Evolutionary conservation across 2,797 vertebrate genomes (phyloP), one percentile per base, ranked within the genome.

Genomic region (Pelobates cultripes): DNA sequence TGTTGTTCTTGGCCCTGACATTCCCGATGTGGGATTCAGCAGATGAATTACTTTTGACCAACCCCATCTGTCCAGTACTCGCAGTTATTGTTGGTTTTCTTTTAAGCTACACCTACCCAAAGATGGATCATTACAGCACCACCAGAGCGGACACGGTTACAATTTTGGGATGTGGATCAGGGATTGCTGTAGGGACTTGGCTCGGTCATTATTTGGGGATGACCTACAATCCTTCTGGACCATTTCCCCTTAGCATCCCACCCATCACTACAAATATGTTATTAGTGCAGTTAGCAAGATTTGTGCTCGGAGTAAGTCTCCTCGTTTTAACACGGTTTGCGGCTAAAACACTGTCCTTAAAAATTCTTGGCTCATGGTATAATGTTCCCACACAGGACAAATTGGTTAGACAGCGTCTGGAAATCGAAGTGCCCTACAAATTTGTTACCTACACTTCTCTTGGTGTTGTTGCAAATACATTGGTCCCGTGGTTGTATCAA

Each of bases 381-480:
- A 80, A 84, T 4, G 93, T 96, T 61, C 87, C 91, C 12, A 12
- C 85, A 0, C 28, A 63, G 0, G 93, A 97, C 78, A 15, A 44
- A 69, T 77, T 87, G 1, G 96, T 96, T 72, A 92, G 89, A 69
- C 92, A 87, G 41, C 92, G 94, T 70, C 93, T 92, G 81, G 96
- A 97, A 85, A 97, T 99, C 0, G 97, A 99, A 86, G 97, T 99
- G 79, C 97, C 97, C 0, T 97, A 93, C 8, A 99, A 97, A 87
- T 98, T 97, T 70, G 85, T 90, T 74, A 99, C 97, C 0, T 99
- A 99, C 73, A 90, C 91, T 0, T 86, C 90, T 0, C 92, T 99
- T 0, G 97, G 97, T 86, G 83, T 99, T 75, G 92, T 92, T 1
- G 94, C 97, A 14, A 94, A 94, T 0, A 91, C 95, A 13, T 0